These are phyloP conservation scores for Alectoris magna DNA, from an alignment of 2,797 vertebrate genomes.

Conservation along the genomic window DNA sequence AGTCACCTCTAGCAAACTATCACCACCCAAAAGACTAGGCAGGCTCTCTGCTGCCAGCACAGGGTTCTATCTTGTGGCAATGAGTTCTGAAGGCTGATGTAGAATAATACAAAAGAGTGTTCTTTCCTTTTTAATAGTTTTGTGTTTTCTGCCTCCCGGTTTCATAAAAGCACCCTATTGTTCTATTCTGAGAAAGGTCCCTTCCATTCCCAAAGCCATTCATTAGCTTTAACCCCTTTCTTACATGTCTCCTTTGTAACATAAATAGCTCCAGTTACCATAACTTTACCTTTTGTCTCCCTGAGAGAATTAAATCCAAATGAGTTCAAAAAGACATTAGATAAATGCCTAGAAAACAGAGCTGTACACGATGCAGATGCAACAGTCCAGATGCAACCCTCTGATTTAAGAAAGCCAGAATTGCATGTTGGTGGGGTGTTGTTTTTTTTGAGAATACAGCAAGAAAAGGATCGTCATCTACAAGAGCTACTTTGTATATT, in stretches of 20 bases:
- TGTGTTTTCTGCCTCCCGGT: constrained; percentile 57
- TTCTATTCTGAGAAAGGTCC: constrained; percentile 67
- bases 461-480: neutral
- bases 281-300: constrained; percentile 55
- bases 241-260: constrained; percentile 46
- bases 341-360: constrained; percentile 32
- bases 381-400: constrained; percentile 5
- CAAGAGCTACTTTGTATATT: neutral
- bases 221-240: constrained; percentile 57
- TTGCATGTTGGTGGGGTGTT: neutral
- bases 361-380: neutral
- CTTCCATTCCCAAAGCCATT: constrained; percentile 56
- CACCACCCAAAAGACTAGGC: neutral
- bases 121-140: constrained; percentile 66
- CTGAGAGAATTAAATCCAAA: constrained; percentile 48
- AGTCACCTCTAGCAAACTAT: neutral
- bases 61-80: neutral
- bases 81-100: constrained; percentile 42
- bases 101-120: constrained; percentile 16
- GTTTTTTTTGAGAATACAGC: neutral
- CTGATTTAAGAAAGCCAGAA: neutral
- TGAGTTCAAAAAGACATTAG: constrained; percentile 39
- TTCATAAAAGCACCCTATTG: constrained; percentile 60
- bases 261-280: constrained; percentile 57
- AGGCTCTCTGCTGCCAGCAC: neutral